Conservation (phyloP, 2,113 vertebrate species). For the Pangasianodon hypophthalmus region DNA sequence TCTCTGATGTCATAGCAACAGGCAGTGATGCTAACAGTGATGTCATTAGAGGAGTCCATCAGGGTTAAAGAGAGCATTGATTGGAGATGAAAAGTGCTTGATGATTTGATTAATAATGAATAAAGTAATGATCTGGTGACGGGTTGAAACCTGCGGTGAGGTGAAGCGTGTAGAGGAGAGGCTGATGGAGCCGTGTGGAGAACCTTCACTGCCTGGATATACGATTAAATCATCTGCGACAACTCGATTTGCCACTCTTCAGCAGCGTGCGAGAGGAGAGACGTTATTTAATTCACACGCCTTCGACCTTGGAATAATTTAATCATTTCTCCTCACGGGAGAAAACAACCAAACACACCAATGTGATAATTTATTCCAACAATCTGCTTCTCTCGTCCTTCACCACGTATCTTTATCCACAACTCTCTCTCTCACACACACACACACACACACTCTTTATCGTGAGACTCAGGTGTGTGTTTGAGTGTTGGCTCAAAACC, state of each 20-base stretch:
- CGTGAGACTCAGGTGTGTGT: not conserved
- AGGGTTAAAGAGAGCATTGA: not conserved
- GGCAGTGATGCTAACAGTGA: not conserved
- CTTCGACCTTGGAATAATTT: conserved; percentile 79
- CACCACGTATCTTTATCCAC: not conserved
- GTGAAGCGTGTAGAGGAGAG: not conserved
- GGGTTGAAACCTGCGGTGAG: not conserved
- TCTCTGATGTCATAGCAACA: not conserved
- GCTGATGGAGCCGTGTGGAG: not conserved
- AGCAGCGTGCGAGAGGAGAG: conserved; percentile 54
- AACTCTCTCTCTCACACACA: not conserved
- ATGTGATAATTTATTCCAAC: not conserved
- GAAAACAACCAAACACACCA: not conserved
- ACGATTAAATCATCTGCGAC: conserved; percentile 70
- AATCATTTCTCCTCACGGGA: conserved; percentile 70
- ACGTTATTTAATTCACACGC: conserved; percentile 68
- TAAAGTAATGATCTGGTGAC: not conserved
- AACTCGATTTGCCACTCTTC: conserved; percentile 72
- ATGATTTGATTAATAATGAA: not conserved
- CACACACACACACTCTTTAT: not conserved
- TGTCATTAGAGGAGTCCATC: not conserved
- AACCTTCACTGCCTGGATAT: conserved; percentile 57
- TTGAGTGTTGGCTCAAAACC: not conserved
- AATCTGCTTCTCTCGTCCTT: not conserved
- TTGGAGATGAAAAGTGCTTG: not conserved